These are phyloP conservation scores for Trichacis sp. DNA, from an alignment of 2,888 invertebrate species.

Conservation along the genomic window DNA sequence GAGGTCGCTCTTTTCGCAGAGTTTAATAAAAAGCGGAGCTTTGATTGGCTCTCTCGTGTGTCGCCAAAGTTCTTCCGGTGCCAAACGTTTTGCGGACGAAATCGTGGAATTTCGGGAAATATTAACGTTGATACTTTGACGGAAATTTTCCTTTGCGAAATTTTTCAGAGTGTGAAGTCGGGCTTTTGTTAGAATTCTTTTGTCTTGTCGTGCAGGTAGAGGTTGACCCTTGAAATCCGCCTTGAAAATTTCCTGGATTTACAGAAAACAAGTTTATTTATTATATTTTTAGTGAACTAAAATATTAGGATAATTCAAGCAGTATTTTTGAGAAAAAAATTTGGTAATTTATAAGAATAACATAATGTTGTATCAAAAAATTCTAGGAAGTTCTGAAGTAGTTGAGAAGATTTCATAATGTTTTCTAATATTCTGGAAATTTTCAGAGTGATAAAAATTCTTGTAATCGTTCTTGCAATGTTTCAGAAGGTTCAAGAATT, in stretches of 20 bases:
- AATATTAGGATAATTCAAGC: too few relatives aligned
- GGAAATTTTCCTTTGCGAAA: slow-evolving; percentile 87
- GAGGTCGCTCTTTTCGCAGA: slow-evolving; percentile 78
- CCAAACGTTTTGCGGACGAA: slow-evolving; percentile 75
- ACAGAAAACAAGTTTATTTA: neutral
- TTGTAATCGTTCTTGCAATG: too few relatives aligned
- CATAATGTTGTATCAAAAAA: too few relatives aligned
- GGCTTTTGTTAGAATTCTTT: slow-evolving; percentile 72
- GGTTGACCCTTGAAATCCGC: slow-evolving; percentile 52
- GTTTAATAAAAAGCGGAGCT: slow-evolving; percentile 83
- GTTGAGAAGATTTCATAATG: too few relatives aligned
- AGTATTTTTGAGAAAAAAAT: too few relatives aligned
- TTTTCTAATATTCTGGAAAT: too few relatives aligned
- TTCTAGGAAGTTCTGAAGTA: too few relatives aligned
- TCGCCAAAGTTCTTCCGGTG: slow-evolving; percentile 83
- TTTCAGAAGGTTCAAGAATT: too few relatives aligned
- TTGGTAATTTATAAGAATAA: too few relatives aligned
- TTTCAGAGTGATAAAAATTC: too few relatives aligned
- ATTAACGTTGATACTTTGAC: slow-evolving; percentile 70
- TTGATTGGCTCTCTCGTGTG: slow-evolving; percentile 85
- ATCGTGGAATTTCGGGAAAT: slow-evolving; percentile 76
- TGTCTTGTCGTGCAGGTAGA: slow-evolving; percentile 27
- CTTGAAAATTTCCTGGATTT: slow-evolving; percentile 65
- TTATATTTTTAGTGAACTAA: too few relatives aligned
- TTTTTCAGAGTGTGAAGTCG: slow-evolving; percentile 86